Percentiles rank a stretch among this genome's conserved stretches.
Conservation (phyloP, 1,140 invertebrate species). For the Drosophila bocqueti region DNA sequence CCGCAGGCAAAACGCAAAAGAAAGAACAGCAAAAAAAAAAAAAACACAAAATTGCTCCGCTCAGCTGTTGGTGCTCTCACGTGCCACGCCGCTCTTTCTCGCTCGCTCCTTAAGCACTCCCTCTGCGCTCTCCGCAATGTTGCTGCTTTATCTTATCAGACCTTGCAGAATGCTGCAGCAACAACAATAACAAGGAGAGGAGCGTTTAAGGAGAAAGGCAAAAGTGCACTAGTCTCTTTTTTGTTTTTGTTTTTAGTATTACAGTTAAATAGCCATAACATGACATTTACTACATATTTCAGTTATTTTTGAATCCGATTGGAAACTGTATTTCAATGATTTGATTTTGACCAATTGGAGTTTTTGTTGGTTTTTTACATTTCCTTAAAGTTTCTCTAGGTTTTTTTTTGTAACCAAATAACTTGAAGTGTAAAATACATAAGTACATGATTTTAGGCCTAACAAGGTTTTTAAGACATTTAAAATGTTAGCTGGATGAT, state of each 20-base stretch:
- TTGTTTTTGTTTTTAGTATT: not conserved
- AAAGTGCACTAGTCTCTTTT: slow-evolving; percentile 9
- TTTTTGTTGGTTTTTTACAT: not conserved
- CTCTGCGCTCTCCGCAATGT: slow-evolving; percentile 14
- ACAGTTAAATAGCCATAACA: slow-evolving; percentile 4
- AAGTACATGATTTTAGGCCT: not conserved
- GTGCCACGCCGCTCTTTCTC: slow-evolving; percentile 14
- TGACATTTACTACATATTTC: slow-evolving; percentile 6
- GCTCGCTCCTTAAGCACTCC: slow-evolving; percentile 5
- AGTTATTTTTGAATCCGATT: slow-evolving; percentile 4
- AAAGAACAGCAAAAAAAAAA: slow-evolving; percentile 34
- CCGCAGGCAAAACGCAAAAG: slow-evolving; percentile 34
- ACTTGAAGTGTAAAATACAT: not conserved
- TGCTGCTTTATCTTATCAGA: slow-evolving; percentile 38
- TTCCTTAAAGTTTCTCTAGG: not conserved
- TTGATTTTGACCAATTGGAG: not conserved
- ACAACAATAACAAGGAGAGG: slow-evolving; percentile 7
- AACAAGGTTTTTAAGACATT: not conserved
- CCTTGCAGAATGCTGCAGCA: slow-evolving; percentile 22
- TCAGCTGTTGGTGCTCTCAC: slow-evolving; percentile 53
- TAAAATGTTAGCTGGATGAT: not conserved
- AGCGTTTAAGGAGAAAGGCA: slow-evolving; percentile 19
- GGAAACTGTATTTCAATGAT: not conserved
- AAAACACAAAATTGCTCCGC: slow-evolving; percentile 12
- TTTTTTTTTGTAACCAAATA: not conserved